These are phyloP conservation scores for Physocephala rufipes DNA, from an alignment of 2,888 invertebrate species.

Conservation along the genomic window DNA sequence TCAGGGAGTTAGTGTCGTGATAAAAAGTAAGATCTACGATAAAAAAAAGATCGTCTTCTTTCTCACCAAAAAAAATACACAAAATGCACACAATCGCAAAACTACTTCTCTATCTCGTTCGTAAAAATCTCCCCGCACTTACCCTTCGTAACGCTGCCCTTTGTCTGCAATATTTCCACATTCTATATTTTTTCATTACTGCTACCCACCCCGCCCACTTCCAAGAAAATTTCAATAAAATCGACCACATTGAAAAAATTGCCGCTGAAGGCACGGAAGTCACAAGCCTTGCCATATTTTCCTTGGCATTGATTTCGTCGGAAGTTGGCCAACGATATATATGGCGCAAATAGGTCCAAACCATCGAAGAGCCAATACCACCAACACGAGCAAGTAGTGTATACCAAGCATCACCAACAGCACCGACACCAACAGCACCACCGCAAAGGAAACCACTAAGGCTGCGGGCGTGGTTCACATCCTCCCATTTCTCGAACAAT, in stretches of 20 bases:
- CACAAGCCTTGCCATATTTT: no score
- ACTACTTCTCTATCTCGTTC: no score
- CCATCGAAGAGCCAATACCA: neutral
- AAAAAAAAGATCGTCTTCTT: no score
- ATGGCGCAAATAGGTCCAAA: no score
- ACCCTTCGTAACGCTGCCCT: neutral
- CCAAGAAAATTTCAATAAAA: conserved; percentile 29
- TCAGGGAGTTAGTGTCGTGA: neutral
- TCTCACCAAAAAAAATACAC: no score
- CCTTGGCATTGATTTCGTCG: conserved; percentile 19
- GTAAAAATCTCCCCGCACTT: neutral
- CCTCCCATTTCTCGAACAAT: conserved; percentile 13
- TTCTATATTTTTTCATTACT: no score
- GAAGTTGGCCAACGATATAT: conserved; percentile 9
- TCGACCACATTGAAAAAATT: conserved; percentile 28
- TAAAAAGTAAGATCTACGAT: no score
- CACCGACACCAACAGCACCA: conserved; percentile 6
- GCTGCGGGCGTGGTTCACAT: conserved; percentile 11
- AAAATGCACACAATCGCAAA: no score
- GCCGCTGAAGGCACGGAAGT: no score
- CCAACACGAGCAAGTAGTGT: no score
- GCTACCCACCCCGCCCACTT: neutral
- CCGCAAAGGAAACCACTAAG: conserved; percentile 13
- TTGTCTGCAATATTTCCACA: no score
- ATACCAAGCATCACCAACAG: neutral